Evolutionary conservation across 1,140 invertebrate genomes (phyloP).

Genomic region (Hydropsyche tenuis): DNA sequence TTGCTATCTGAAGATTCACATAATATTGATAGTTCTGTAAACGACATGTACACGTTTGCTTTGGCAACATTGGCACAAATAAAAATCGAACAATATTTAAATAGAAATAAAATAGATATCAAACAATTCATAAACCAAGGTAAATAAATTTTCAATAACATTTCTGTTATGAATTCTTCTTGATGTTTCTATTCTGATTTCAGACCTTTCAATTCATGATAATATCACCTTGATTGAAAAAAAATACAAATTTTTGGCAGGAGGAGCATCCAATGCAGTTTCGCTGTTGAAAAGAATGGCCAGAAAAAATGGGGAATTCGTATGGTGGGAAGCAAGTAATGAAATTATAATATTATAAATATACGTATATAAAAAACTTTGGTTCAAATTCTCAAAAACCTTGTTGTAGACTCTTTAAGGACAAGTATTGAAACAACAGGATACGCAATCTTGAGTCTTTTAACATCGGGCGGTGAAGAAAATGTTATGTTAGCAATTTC

Average conservation of each 20-base stretch:
- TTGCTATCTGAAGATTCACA: constrained; percentile 52
- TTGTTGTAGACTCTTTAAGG: constrained; percentile 52
- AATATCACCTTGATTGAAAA: too few species aligned
- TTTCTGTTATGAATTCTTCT: too few species aligned
- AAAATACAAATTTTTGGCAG: constrained; percentile 33
- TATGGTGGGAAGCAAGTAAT: constrained; percentile 61
- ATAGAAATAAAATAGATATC: background rate
- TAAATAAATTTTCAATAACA: too few species aligned
- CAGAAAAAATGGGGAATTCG: constrained; percentile 53
- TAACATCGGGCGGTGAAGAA: constrained; percentile 61
- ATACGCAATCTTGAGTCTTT: constrained; percentile 70
- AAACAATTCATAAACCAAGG: background rate
- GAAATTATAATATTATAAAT: background rate
- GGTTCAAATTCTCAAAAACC: background rate
- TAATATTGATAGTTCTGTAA: constrained; percentile 52
- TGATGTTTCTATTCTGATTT: too few species aligned
- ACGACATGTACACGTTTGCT: constrained; percentile 61
- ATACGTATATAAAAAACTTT: background rate
- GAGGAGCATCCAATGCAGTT: constrained; percentile 46
- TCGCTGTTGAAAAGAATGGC: constrained; percentile 51
- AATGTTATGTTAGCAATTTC: constrained; percentile 64
- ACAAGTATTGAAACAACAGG: constrained; percentile 73
- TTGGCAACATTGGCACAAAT: constrained; percentile 62
- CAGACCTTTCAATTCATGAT: too few species aligned
- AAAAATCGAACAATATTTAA: constrained; percentile 46